Conservation (phyloP, 2,113 vertebrate genomes). For the Myotis yumanensis region DNA sequence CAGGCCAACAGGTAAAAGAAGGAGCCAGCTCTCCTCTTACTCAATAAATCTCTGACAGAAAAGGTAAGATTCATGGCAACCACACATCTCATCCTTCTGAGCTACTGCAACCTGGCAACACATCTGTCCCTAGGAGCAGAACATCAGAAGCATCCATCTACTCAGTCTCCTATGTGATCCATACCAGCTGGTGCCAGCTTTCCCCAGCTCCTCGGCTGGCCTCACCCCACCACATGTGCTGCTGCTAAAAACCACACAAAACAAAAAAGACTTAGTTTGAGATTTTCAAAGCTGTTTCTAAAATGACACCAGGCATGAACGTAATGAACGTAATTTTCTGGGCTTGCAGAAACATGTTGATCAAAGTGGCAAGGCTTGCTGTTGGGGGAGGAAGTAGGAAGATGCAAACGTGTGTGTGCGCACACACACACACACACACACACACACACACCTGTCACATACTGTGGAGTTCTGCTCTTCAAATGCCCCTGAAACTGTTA, state of each 20-base stretch:
- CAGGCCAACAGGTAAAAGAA: neutral
- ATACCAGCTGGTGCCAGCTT: neutral
- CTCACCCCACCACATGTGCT: neutral
- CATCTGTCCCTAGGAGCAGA: constrained; percentile 50
- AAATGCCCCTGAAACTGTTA: neutral
- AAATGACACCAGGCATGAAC: constrained; percentile 32
- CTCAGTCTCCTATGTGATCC: neutral
- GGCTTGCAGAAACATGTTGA: constrained; percentile 16
- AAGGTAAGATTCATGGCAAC: constrained; percentile 7
- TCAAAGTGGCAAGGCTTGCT: neutral
- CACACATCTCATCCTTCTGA: neutral
- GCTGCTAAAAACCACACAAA: constrained; percentile 1
- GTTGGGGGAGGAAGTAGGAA: neutral
- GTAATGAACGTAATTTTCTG: constrained; percentile 42
- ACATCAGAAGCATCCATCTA: neutral
- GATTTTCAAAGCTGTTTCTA: constrained; percentile 43
- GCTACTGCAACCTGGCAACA: constrained; percentile 43
- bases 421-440: neutral
- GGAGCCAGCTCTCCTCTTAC: neutral
- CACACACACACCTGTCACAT: neutral
- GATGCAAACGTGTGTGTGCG: neutral
- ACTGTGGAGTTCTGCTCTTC: neutral
- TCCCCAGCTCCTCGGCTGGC: neutral
- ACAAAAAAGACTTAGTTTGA: neutral
- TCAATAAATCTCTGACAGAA: neutral